These are phyloP conservation scores for Vimba vimba DNA, from an alignment of 2,113 vertebrate genomes.

Conservation along the genomic window DNA sequence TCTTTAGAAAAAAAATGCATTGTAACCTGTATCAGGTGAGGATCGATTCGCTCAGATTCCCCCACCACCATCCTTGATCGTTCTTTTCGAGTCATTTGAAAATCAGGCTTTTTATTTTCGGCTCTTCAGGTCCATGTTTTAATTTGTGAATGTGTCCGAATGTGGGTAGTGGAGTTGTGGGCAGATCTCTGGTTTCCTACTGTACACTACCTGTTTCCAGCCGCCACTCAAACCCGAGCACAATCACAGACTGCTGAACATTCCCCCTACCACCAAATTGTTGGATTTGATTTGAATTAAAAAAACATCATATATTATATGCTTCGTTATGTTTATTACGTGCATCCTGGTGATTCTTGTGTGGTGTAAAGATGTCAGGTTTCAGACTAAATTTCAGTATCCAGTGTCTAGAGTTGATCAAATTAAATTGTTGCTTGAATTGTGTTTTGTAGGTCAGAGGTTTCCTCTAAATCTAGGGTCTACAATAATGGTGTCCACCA, in stretches of 20 bases:
- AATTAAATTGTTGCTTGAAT: too few relatives aligned
- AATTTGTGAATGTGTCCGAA: conserved; percentile 19
- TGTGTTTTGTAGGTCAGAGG: background rate
- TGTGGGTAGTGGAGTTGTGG: background rate
- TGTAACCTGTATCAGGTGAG: conserved; percentile 84
- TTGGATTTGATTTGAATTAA: conserved; percentile 54
- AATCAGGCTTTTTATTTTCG: conserved; percentile 62
- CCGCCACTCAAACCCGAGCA: conserved; percentile 35
- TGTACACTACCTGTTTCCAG: conserved; percentile 47
- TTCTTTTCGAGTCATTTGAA: conserved; percentile 72
- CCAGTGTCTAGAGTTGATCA: background rate
- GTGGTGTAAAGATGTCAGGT: background rate
- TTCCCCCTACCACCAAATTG: conserved; percentile 38
- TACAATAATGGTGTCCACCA: background rate
- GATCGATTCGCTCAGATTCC: conserved; percentile 28
- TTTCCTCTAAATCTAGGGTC: background rate
- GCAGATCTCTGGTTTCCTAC: conserved; percentile 22
- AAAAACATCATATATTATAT: conserved; percentile 7
- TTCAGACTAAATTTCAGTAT: background rate
- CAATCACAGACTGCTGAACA: conserved; percentile 46
- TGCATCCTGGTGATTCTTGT: background rate
- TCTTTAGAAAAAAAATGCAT: conserved; percentile 63
- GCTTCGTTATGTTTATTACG: background rate
- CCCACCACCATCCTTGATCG: conserved; percentile 65
- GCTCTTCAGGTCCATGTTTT: background rate